Evolutionary conservation across 2,797 vertebrate species (phyloP).

Genomic region (Coendou prehensilis): DNA sequence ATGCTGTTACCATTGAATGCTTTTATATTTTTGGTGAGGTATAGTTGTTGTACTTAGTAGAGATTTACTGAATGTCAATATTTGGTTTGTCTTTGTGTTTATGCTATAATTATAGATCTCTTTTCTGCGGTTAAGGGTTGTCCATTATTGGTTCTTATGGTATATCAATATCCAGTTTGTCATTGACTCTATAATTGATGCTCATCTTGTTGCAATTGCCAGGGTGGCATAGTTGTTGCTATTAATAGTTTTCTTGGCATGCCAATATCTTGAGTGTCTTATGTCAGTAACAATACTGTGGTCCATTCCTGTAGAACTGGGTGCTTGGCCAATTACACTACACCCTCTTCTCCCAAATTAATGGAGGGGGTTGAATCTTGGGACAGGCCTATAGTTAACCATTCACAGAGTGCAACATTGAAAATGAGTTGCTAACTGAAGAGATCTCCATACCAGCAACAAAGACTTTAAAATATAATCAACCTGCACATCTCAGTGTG

Average conservation of each 20-base stretch:
- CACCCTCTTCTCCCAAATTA: not conserved
- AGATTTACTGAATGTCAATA: not conserved
- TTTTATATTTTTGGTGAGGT: not conserved
- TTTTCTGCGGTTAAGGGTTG: not conserved
- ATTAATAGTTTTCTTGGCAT: not conserved
- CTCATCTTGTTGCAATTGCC: not conserved
- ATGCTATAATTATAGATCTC: not conserved
- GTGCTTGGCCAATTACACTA: not conserved
- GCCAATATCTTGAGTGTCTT: not conserved
- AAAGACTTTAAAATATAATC: not conserved
- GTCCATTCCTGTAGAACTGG: not conserved
- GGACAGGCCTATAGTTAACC: not conserved
- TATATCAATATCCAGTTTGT: not conserved
- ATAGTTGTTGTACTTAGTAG: not conserved
- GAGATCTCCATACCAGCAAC: not conserved
- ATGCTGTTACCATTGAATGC: not conserved
- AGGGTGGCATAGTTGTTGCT: not conserved
- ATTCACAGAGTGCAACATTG: not conserved
- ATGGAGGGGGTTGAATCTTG: not conserved
- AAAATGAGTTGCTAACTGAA: not conserved
- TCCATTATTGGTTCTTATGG: not conserved
- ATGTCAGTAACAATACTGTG: not conserved
- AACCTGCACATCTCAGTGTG: not conserved
- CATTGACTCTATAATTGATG: not conserved
- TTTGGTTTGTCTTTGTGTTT: not conserved